These are phyloP conservation scores for Nansenia antarctica DNA, from an alignment of 2,113 vertebrate genomes.

Conservation along the genomic window DNA sequence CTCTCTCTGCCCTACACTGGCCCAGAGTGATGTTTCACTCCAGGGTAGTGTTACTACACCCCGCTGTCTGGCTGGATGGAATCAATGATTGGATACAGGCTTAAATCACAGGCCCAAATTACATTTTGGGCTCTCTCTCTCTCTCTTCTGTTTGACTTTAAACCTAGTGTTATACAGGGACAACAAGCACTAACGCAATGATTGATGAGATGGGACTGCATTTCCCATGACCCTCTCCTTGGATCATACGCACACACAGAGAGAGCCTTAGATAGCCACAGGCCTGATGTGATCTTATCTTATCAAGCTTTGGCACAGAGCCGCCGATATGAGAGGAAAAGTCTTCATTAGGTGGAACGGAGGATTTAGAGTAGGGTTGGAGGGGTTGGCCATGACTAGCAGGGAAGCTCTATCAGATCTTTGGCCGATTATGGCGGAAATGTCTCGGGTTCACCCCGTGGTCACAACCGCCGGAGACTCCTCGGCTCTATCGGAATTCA, in stretches of 20 bases:
- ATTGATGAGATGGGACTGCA: constrained; percentile 15
- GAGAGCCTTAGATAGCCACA: constrained; percentile 36
- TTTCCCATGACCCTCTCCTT: constrained; percentile 41
- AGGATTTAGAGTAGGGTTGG: constrained; percentile 35
- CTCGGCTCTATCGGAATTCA: constrained; percentile 55
- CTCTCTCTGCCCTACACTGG: neutral
- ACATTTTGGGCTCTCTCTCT: neutral
- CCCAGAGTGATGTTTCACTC: neutral
- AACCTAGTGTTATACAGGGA: constrained; percentile 12
- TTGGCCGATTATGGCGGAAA: constrained; percentile 56
- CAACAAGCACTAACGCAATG: neutral
- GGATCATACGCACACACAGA: constrained; percentile 22
- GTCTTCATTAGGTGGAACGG: constrained; percentile 47
- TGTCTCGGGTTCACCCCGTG: constrained; percentile 57
- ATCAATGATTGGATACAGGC: neutral
- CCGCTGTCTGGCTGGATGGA: neutral
- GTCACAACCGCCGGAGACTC: constrained; percentile 42
- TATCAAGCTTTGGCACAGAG: constrained; percentile 31
- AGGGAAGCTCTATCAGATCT: constrained; percentile 50
- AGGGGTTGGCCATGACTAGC: constrained; percentile 21
- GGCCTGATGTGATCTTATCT: constrained; percentile 45
- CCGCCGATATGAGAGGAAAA: constrained; percentile 21
- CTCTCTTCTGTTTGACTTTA: neutral
- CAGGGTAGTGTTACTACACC: neutral
- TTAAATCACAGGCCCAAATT: neutral